A percentile compares a stretch with the other conserved stretches of the same genome.
These are phyloP conservation scores for Perca fluviatilis DNA, from an alignment of 2,113 vertebrate species.

Conservation along the genomic window DNA sequence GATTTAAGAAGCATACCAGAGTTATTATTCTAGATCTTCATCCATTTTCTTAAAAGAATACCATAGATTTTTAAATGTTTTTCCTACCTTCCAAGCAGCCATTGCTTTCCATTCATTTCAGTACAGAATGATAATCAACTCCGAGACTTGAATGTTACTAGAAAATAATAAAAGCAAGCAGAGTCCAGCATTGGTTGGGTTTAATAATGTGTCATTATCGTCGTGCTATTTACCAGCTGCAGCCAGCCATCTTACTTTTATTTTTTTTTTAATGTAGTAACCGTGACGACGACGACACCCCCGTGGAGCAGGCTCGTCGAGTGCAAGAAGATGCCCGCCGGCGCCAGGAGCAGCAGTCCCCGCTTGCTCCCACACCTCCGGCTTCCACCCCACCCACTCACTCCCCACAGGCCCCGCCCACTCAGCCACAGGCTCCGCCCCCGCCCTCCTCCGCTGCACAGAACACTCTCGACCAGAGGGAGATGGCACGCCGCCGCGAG, in stretches of 20 bases:
- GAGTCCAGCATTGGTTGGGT: background rate
- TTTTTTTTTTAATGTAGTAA: constrained; percentile 63
- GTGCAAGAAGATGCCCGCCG: constrained; percentile 79
- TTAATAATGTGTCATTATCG: background rate
- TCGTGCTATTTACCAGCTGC: background rate
- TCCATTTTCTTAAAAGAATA: too few species aligned
- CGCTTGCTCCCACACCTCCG: constrained; percentile 74
- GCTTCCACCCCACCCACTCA: constrained; percentile 85
- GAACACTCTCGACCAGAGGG: constrained; percentile 90
- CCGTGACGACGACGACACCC: constrained; percentile 89
- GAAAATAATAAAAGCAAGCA: too few species aligned
- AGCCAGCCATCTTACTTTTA: background rate
- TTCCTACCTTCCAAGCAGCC: too few species aligned
- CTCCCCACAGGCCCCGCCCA: constrained; percentile 83
- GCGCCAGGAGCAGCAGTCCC: constrained; percentile 78
- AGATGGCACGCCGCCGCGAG: constrained; percentile 90
- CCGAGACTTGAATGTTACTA: background rate
- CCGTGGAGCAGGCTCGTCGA: constrained; percentile 67
- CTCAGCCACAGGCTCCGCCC: constrained; percentile 59
- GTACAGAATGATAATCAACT: background rate
- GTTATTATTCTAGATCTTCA: background rate
- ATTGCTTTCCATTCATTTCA: background rate
- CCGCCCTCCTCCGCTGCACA: constrained; percentile 76
- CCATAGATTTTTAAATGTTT: background rate
- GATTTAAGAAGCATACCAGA: background rate